phyloP scores from a whole-genome alignment of 2,888 invertebrate species.

The Dendrolimus houi region DNA sequence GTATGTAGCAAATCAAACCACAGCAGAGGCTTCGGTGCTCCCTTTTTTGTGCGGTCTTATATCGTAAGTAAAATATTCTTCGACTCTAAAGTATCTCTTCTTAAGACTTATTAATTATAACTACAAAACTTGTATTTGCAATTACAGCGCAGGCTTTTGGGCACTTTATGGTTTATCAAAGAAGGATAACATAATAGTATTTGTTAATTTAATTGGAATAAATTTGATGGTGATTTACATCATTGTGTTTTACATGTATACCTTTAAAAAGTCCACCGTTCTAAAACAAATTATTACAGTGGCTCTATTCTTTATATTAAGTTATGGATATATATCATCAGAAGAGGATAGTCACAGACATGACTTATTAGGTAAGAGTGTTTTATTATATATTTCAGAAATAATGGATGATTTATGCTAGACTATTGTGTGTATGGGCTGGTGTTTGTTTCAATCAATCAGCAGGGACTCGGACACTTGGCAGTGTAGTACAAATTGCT shows the following conservation, averaged over 20 bases:
- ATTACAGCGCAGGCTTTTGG: conserved; percentile 85
- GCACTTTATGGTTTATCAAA: conserved; percentile 86
- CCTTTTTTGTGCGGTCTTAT: conserved; percentile 87
- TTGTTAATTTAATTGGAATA: conserved; percentile 86
- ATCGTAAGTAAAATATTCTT: conserved; percentile 75
- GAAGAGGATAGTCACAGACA: conserved; percentile 69
- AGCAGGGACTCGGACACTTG: no score
- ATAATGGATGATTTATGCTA: no score
- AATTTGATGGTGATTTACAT: conserved; percentile 83
- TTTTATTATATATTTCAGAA: neutral
- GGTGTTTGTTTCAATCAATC: no score
- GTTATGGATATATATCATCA: conserved; percentile 76
- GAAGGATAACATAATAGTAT: conserved; percentile 81
- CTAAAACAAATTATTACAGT: conserved; percentile 78
- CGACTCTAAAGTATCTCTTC: neutral
- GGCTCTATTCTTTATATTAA: conserved; percentile 63
- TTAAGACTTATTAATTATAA: conserved; percentile 1
- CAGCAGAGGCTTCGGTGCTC: conserved; percentile 84
- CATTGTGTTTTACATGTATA: conserved; percentile 82
- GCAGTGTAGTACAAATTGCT: no score
- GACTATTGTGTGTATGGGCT: no score
- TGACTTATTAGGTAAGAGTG: conserved; percentile 78
- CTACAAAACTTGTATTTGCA: conserved; percentile 8
- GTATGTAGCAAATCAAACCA: conserved; percentile 83
- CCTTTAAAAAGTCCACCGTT: conserved; percentile 80